phyloP scores from a whole-genome alignment of 2,113 vertebrate genomes.

The human region DNA sequence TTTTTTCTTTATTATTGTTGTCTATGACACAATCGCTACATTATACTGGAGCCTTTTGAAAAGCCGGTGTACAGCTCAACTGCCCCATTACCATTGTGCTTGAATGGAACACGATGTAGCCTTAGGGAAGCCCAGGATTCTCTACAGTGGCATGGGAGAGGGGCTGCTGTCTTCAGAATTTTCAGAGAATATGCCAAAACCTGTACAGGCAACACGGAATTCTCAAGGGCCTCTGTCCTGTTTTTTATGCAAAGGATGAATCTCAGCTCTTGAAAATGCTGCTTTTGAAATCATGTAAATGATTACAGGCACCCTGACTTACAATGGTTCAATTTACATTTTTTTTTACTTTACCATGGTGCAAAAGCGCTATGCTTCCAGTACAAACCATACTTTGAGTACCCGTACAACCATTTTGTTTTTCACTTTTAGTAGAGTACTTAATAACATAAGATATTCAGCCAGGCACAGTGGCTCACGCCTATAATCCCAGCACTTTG shows the following conservation, averaged over 20 bases:
- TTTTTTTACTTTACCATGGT: background rate
- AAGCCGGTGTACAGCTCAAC: slow-evolving; percentile 41
- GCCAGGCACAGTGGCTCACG: too few relatives aligned
- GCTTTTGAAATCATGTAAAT: slow-evolving; percentile 12
- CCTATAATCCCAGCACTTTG: too few relatives aligned
- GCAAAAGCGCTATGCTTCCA: background rate
- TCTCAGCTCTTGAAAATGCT: background rate
- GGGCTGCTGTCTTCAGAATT: background rate
- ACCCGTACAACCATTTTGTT: background rate
- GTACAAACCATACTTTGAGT: background rate
- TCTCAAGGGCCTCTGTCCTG: background rate
- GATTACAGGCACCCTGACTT: background rate
- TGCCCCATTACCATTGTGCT: slow-evolving; percentile 17
- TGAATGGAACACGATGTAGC: background rate
- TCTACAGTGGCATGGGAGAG: slow-evolving; percentile 19
- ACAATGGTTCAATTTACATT: background rate
- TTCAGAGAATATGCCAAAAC: slow-evolving; percentile 25
- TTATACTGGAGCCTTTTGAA: slow-evolving; percentile 64
- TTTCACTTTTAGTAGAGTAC: background rate
- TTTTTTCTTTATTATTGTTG: slow-evolving; percentile 49
- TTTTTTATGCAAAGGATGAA: slow-evolving; percentile 11
- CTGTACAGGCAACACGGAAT: background rate
- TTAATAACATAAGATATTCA: background rate
- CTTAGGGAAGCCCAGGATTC: background rate
- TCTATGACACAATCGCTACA: slow-evolving; percentile 45